A percentile compares a stretch with the other conserved stretches of the same genome.
These are phyloP conservation scores for Pomatorhinus ruficollis DNA, from an alignment of 2,113 vertebrate genomes.

Conservation along the genomic window DNA sequence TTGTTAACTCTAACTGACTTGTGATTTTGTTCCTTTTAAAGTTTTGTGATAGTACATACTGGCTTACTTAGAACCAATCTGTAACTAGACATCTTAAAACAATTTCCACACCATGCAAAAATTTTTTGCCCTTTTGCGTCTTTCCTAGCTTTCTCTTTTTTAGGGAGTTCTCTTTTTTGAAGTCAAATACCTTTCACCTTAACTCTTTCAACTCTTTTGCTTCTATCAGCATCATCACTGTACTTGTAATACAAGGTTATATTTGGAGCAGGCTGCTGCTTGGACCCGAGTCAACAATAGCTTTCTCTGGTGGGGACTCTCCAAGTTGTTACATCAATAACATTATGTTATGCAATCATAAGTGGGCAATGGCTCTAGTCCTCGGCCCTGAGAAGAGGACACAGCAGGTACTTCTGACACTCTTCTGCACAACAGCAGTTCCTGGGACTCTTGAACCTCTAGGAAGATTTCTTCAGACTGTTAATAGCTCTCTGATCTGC, in stretches of 20 bases:
- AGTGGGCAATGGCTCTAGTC: not conserved
- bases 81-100: not conserved
- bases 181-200: not conserved
- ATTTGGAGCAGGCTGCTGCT: not conserved
- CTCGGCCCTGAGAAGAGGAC: not conserved
- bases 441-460: not conserved
- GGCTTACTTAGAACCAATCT: not conserved
- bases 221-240: not conserved
- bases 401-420: not conserved
- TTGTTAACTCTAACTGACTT: not conserved
- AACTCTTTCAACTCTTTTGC: not conserved
- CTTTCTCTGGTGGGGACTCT: not conserved
- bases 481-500: not conserved
- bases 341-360: not conserved
- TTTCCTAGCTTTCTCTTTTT: not conserved
- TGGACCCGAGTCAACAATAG: not conserved
- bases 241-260: not conserved
- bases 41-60: not conserved
- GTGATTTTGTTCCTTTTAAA: not conserved
- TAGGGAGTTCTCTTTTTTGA: not conserved
- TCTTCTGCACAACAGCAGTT: not conserved
- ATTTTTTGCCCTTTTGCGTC: not conserved
- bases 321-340: not conserved
- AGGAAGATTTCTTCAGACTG: not conserved
- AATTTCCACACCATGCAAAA: not conserved